Evolutionary conservation across 2,888 invertebrate species (phyloP), one percentile per base, ranked within the genome.

Genomic region (Apamea crenata): DNA sequence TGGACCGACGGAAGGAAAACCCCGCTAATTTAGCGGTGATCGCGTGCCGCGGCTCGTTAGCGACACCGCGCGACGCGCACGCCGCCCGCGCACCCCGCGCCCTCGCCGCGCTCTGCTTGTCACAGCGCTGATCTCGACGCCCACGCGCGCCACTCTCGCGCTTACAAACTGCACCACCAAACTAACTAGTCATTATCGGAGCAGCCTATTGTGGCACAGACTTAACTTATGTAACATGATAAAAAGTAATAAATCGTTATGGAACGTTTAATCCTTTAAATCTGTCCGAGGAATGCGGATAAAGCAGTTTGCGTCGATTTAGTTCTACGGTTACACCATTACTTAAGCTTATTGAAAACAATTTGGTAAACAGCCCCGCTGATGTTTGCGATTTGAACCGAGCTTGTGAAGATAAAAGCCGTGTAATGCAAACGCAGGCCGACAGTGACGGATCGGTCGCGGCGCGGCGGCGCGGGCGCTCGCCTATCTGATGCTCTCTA

Each of bases 391-490:
- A 96, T 96, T 95, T 94, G 94, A 95, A 93, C 92, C 93, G 93
- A 94, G 94, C 94, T 92, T 91, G 93, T 91, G 93, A 95, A 95
- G 96, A 96, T 96, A 96, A 96, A 96, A 93, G 95, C 95, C 92
- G 94, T 94, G 96, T 95, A 96, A 97, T 96, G 96, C 96, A 96
- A 96, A 96, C 96, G 93, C 95, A 89, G 94, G 86, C 93, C 94
- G 97, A 96, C 97, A 96, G 94, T 96, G 97, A 96, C 96, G 95
- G 96, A 96, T 96, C 96, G 97, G 95, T 92, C 93, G 94, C 94
- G 92, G 94, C 93, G 94, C 94, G 92, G 94, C 95, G 94, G 94
- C 94, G 84, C 84, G 85, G 84, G 70, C 84, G 95, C 94, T 93
- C 94, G 94, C 93, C 95, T 96, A 96, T 96, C 96, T 96, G 97